Base-by-base conservation (phyloP, 2,113 vertebrate species). In the Narcine bancroftii region DNA sequence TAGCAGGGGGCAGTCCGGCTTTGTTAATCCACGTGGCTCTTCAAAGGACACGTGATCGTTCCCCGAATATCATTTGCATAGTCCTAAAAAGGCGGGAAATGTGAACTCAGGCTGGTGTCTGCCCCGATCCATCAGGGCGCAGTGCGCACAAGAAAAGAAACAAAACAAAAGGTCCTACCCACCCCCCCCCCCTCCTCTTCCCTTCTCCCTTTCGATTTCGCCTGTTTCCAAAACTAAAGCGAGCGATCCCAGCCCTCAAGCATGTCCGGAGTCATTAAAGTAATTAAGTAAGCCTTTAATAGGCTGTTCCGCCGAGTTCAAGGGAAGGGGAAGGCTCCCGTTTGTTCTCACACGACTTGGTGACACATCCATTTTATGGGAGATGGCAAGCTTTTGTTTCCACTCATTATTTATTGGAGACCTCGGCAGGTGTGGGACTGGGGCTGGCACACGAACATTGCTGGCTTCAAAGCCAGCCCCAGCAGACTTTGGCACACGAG, bases 241-340 rank as follows among this genome's bases (percentile, higher is more conserved):
- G 96, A 96, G 96, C 87, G 60, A 69, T 91, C 87, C 87, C 87
- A 91, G 87, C 63, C 87, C 63, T 60, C 87, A 97, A 97, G 97
- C 98, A 97, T 98, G 98, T 98, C 97, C 97, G 97, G 96, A 98
- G 96, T 97, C 97, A 97, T 98, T 98, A 98, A 96, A 98, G 97
- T 97, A 98, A 99, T 98, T 98, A 98, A 98, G 98, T 98, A 98
- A 99, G 98, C 97, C 97, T 97, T 98, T 98, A 99, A 99, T 98
- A 98, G 98, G 98, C 98, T 98, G 98, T 99, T 99, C 98, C 98
- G 98, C 98, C 97, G 96, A 97, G 97, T 97, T 98, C 97, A 97
- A 97, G 97, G 97, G 97, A 97, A 97, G 97, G 95, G 94, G 96
- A 97, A 97, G 97, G 96, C 96, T 95, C 96, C 96, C 96, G 96